Conservation (phyloP, 2,797 vertebrate genomes). For the Spea hammondii region DNA sequence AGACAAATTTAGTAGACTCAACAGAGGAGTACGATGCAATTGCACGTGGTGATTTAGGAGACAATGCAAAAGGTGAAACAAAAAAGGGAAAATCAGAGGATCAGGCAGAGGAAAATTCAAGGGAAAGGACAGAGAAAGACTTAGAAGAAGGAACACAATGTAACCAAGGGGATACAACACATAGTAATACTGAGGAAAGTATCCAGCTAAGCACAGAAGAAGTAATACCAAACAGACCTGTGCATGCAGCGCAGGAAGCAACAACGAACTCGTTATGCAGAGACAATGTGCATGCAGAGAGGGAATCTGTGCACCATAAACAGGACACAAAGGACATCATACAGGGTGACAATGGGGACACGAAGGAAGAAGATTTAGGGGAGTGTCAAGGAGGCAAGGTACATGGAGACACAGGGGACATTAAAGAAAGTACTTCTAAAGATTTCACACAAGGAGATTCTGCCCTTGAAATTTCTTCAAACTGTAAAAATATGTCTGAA, state of each 20-base stretch:
- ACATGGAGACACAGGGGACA: neutral
- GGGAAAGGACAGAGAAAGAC: neutral
- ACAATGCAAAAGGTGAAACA: neutral
- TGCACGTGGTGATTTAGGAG: neutral
- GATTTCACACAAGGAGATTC: neutral
- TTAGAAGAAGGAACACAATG: neutral
- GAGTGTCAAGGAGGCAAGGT: neutral
- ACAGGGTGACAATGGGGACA: neutral
- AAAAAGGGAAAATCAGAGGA: neutral
- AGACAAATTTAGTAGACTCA: neutral
- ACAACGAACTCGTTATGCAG: neutral
- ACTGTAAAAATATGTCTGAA: neutral
- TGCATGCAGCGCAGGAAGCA: neutral
- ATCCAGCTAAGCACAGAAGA: neutral
- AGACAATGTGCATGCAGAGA: no score
- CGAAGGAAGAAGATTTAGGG: neutral
- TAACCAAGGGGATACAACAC: neutral
- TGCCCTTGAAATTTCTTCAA: neutral
- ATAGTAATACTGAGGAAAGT: neutral
- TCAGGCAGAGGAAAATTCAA: neutral
- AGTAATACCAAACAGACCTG: neutral
- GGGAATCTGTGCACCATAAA: neutral
- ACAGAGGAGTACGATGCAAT: neutral
- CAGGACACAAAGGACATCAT: neutral
- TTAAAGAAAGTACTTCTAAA: neutral